phyloP scores from a whole-genome alignment of 2,888 invertebrate species.

The Drosophila paucipuncta region DNA sequence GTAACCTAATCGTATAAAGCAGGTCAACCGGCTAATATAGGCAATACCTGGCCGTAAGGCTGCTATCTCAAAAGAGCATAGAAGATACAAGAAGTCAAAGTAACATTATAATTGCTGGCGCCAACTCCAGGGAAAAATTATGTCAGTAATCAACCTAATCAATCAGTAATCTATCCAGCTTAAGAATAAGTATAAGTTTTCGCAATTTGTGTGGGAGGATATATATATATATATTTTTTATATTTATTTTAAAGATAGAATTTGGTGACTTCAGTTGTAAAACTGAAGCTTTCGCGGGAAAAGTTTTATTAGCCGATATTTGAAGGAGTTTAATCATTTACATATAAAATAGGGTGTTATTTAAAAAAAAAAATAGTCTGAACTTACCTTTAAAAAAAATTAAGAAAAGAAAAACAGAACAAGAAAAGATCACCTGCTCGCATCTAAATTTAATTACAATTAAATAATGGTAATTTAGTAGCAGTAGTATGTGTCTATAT shows the following conservation, averaged over 20 bases:
- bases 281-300: background rate
- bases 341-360: background rate
- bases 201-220: background rate
- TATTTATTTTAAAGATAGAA: background rate
- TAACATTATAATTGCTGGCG: background rate
- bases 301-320: background rate
- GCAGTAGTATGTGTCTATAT: background rate
- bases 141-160: background rate
- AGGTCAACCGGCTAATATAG: background rate
- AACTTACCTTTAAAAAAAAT: background rate
- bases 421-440: background rate
- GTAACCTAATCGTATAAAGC: background rate
- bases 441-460: slow-evolving; percentile 1
- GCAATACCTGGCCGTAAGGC: no score
- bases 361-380: background rate
- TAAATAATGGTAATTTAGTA: background rate
- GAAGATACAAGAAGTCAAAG: background rate
- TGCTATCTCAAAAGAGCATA: background rate
- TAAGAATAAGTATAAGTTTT: background rate
- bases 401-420: background rate
- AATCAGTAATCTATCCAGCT: background rate
- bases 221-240: no score
- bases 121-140: background rate
- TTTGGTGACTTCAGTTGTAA: background rate
- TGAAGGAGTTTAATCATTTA: background rate